These are phyloP conservation scores for Leptosomus discolor DNA, from an alignment of 2,113 vertebrate genomes.

Conservation along the genomic window DNA sequence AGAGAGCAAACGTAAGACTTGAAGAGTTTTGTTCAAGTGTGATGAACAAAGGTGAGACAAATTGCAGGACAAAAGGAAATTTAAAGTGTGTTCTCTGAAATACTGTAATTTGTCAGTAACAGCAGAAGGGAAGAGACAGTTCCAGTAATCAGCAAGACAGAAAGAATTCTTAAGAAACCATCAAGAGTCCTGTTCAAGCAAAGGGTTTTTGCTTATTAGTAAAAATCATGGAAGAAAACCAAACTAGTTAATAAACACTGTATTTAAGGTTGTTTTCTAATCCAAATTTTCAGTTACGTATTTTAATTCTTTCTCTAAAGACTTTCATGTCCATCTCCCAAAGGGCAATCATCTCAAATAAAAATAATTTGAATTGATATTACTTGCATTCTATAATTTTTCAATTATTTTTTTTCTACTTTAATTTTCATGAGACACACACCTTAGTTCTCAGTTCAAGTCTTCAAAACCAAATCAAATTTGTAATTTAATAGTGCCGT, in stretches of 20 bases:
- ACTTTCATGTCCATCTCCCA: neutral
- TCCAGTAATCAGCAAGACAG: neutral
- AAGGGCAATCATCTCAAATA: neutral
- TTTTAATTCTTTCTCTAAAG: neutral
- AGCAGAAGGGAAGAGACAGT: neutral
- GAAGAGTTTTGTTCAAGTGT: neutral
- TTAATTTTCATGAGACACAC: fast-evolving
- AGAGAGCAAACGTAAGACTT: neutral
- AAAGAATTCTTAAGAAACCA: neutral
- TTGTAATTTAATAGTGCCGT: neutral
- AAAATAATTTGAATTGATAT: neutral
- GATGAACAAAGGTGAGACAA: neutral
- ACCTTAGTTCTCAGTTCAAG: neutral
- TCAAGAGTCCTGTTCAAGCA: neutral
- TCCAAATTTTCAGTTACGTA: neutral
- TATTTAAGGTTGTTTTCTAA: neutral
- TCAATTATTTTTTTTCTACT: neutral
- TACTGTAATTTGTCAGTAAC: neutral
- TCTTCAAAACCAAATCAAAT: neutral
- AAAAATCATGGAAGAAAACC: neutral
- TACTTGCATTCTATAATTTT: neutral
- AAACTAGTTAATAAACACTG: neutral
- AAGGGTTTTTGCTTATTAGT: neutral
- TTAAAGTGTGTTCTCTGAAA: neutral
- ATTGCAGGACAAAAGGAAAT: neutral